phyloP scores from a whole-genome alignment of 2,797 vertebrate species.

The Taenioides sp. region DNA sequence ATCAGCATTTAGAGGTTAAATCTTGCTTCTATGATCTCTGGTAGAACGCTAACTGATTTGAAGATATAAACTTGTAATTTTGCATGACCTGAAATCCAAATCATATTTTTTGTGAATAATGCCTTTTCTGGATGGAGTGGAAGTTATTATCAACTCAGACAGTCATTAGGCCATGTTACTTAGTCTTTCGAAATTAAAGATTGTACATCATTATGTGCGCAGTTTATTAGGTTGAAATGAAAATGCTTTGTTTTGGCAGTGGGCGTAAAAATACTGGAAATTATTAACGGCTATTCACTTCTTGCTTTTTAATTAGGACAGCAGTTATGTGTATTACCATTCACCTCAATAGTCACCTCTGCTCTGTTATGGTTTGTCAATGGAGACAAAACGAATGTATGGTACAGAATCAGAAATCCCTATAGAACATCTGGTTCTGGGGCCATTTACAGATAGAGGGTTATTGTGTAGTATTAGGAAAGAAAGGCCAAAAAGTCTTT shows the following conservation, averaged over 20 bases:
- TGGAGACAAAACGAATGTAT: too few species aligned
- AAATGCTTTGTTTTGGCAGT: conserved; percentile 4
- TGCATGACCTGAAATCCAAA: conserved; percentile 51
- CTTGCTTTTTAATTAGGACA: conserved; percentile 9
- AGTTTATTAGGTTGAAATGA: conserved; percentile 21
- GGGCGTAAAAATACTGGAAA: conserved; percentile 1
- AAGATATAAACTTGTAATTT: conserved; percentile 66
- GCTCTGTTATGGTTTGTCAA: too few species aligned
- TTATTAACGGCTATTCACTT: background rate
- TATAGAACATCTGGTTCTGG: too few species aligned
- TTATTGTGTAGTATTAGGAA: too few species aligned
- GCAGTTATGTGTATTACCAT: background rate
- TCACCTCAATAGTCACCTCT: background rate
- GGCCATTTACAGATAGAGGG: too few species aligned
- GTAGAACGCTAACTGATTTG: conserved; percentile 65
- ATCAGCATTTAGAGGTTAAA: conserved; percentile 75
- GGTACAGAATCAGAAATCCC: too few species aligned
- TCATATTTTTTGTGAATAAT: conserved; percentile 17
- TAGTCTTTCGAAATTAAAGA: conserved; percentile 22
- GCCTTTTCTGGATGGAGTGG: conserved; percentile 19
- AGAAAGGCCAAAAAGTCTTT: too few species aligned
- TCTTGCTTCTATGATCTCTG: conserved; percentile 44
- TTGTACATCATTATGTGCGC: background rate
- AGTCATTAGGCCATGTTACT: conserved; percentile 21
- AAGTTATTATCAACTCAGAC: conserved; percentile 43